Conservation (phyloP, 2,797 vertebrate genomes). For the Varecia variegata region DNA sequence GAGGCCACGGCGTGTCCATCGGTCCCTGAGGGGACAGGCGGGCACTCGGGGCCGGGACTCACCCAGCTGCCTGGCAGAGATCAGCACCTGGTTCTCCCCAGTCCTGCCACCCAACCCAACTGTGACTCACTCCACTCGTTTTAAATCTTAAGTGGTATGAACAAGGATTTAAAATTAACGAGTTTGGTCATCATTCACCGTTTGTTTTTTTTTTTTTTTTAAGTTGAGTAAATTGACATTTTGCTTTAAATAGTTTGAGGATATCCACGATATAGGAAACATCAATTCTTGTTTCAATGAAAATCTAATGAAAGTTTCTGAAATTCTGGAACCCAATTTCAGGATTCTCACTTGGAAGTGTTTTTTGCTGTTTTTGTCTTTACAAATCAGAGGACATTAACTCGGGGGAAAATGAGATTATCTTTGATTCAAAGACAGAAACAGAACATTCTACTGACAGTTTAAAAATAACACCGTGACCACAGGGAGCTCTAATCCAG, state of each 20-base stretch:
- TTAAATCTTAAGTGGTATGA: not conserved
- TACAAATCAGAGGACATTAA: not conserved
- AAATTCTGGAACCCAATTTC: conserved; percentile 33
- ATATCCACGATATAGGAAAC: not conserved
- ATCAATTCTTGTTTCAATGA: not conserved
- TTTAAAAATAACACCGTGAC: not conserved
- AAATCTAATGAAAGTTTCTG: not conserved
- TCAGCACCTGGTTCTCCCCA: not conserved
- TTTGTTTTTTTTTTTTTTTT: not conserved
- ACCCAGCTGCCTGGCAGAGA: not conserved
- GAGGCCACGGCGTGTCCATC: not conserved
- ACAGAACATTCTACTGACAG: not conserved
- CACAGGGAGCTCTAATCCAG: not conserved
- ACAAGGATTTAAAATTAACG: conserved; percentile 10
- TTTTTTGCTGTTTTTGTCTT: not conserved
- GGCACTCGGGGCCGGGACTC: too few species aligned
- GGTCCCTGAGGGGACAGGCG: too few species aligned
- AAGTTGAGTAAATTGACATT: not conserved
- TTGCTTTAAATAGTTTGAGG: not conserved
- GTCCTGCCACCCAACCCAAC: not conserved
- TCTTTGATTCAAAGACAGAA: not conserved
- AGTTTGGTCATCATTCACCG: not conserved
- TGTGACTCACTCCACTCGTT: not conserved
- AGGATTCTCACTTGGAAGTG: not conserved
- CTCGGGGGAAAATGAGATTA: not conserved